Evolutionary conservation across 2,888 invertebrate species (phyloP).

Genomic region (Thelaira solivaga): DNA sequence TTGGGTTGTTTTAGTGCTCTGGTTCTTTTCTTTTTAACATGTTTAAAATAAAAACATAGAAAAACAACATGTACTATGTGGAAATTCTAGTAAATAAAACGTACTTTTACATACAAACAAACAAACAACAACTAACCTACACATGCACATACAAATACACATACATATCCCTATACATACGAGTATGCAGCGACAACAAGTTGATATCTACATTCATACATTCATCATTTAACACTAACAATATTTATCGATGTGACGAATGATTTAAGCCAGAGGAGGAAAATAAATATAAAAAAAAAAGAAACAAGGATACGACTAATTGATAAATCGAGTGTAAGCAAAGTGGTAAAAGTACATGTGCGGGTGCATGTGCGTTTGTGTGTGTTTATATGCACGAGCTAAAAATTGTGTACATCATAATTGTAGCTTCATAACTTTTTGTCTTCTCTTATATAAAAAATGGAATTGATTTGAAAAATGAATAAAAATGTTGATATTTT

Average conservation of each 20-base stretch:
- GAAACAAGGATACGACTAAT: conserved; percentile 32
- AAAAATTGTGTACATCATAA: neutral
- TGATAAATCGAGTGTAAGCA: conserved; percentile 40
- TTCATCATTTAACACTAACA: neutral
- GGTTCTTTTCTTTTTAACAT: neutral
- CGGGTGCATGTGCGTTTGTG: neutral
- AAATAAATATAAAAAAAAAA: neutral
- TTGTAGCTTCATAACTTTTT: neutral
- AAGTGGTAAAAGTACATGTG: neutral
- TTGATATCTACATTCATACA: neutral
- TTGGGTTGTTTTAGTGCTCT: neutral
- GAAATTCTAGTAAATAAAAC: too few relatives aligned
- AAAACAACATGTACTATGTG: too few relatives aligned
- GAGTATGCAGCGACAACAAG: too few relatives aligned
- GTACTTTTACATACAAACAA: conserved; percentile 1
- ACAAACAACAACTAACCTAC: neutral
- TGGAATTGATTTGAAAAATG: conserved; percentile 21
- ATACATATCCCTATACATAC: too few relatives aligned
- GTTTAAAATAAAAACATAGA: neutral
- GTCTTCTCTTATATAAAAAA: neutral
- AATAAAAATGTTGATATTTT: conserved; percentile 1
- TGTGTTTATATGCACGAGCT: neutral
- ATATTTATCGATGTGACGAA: too few relatives aligned
- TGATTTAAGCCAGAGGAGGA: conserved; percentile 8
- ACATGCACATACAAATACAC: conserved; percentile 4